Evolutionary conservation across 2,888 invertebrate species (phyloP).

Genomic region (Ophion obscuratus): DNA sequence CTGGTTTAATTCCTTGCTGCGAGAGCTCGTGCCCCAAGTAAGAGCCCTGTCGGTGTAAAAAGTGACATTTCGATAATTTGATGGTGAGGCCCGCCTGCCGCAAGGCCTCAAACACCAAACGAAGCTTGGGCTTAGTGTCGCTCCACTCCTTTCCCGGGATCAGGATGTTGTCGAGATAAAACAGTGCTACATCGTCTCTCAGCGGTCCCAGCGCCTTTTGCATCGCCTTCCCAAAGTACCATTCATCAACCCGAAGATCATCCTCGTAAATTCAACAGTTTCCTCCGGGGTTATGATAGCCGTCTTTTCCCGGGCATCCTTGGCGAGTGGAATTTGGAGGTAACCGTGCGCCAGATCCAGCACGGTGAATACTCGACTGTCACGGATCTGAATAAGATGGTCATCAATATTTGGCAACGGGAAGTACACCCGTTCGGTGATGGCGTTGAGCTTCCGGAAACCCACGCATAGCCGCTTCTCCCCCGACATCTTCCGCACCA

Average conservation of each 20-base stretch:
- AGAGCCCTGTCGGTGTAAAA: slow-evolving; percentile 69
- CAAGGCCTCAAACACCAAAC: slow-evolving; percentile 45
- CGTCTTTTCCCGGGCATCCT: slow-evolving; percentile 51
- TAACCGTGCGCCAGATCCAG: slow-evolving; percentile 50
- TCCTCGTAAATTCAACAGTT: slow-evolving; percentile 34
- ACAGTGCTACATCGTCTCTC: slow-evolving; percentile 32
- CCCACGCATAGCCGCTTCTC: slow-evolving; percentile 57
- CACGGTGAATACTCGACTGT: slow-evolving; percentile 6
- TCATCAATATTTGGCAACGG: slow-evolving; percentile 54
- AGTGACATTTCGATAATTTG: slow-evolving; percentile 73
- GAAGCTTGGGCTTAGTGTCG: slow-evolving; percentile 31
- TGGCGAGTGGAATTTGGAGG: slow-evolving; percentile 41
- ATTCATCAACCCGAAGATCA: slow-evolving; percentile 32
- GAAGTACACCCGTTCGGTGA: slow-evolving; percentile 34
- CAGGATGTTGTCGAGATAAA: slow-evolving; percentile 26
- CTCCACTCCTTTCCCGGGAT: not conserved
- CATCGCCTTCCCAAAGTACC: slow-evolving; percentile 34
- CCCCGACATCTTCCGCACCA: slow-evolving; percentile 58
- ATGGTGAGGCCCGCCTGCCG: slow-evolving; percentile 71
- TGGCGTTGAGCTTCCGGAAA: slow-evolving; percentile 41
- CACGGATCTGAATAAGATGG: slow-evolving; percentile 17
- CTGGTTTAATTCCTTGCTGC: slow-evolving; percentile 46
- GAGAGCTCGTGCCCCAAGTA: slow-evolving; percentile 74
- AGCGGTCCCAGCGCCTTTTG: slow-evolving; percentile 17
- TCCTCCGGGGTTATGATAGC: slow-evolving; percentile 65